A percentile compares a stretch with the other conserved stretches of the same genome.
Evolutionary conservation across 2,888 invertebrate species (phyloP).

Genomic region (Drosophila bunnanda): DNA sequence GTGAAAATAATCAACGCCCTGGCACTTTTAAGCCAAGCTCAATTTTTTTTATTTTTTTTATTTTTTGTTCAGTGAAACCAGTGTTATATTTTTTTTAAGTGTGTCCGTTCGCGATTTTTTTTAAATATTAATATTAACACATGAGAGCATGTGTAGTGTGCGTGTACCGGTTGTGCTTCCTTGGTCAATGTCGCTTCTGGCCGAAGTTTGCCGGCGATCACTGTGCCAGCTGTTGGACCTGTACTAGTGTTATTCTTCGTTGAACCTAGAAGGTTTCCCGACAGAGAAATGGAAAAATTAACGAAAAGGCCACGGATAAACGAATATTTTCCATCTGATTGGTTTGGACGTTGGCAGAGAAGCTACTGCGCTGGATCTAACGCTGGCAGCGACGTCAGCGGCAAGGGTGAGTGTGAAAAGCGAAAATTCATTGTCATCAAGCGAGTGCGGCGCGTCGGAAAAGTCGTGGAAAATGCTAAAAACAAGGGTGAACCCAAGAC

Average conservation of each 20-base stretch:
- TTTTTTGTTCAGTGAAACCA: too few species aligned
- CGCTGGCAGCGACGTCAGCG: conserved; percentile 20
- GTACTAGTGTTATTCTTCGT: conserved; percentile 2
- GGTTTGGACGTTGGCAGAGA: conserved; percentile 40
- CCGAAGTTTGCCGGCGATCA: conserved; percentile 8
- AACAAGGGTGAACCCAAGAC: conserved; percentile 50
- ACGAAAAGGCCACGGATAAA: conserved; percentile 59
- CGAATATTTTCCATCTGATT: conserved; percentile 72
- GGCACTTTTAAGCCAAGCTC: too few species aligned
- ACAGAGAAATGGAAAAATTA: conserved; percentile 26
- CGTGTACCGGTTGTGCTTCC: too few species aligned
- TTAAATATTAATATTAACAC: too few species aligned
- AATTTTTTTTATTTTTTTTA: too few species aligned
- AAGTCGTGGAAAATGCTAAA: conserved; percentile 54
- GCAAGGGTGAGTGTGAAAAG: conserved; percentile 45
- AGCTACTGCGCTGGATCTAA: conserved; percentile 23
- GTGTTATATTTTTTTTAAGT: neutral
- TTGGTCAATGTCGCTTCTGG: too few species aligned
- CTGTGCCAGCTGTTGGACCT: conserved; percentile 34
- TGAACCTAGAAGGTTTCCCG: conserved; percentile 39
- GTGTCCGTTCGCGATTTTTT: too few species aligned
- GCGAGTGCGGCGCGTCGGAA: conserved; percentile 25
- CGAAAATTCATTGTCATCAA: conserved; percentile 39
- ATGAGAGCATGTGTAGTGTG: too few species aligned
- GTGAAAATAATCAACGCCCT: neutral